Percentiles rank a stretch among this genome's conserved stretches.
Conservation (phyloP, 2,797 vertebrate species). For the Poecilia velifera region DNA sequence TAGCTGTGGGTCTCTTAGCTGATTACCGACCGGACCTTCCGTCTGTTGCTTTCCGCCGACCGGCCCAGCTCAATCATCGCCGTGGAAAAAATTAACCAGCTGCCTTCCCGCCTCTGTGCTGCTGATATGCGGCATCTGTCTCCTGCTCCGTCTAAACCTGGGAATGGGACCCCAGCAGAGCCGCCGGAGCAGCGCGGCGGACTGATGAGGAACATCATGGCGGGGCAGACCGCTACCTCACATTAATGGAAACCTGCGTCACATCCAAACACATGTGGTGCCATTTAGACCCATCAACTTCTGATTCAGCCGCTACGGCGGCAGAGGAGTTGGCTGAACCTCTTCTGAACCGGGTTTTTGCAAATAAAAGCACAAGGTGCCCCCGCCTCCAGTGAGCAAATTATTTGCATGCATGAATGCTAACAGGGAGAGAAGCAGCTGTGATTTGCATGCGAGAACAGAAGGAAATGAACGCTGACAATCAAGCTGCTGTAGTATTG, state of each 20-base stretch:
- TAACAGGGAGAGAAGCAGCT: conserved; percentile 35
- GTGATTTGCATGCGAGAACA: conserved; percentile 30
- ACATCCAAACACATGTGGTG: conserved; percentile 20
- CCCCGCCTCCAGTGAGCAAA: conserved; percentile 31
- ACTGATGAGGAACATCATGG: conserved; percentile 49
- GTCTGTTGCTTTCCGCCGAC: conserved; percentile 40
- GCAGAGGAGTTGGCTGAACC: conserved; percentile 41
- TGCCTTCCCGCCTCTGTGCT: conserved; percentile 33
- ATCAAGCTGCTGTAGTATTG: conserved; percentile 33
- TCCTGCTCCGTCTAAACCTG: conserved; percentile 31
- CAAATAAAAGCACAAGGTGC: conserved; percentile 35
- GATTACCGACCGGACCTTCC: conserved; percentile 38
- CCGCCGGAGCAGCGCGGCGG: conserved; percentile 28
- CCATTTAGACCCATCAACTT: conserved; percentile 22
- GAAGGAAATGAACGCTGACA: conserved; percentile 11
- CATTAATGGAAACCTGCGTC: conserved; percentile 5
- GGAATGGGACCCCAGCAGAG: conserved; percentile 35
- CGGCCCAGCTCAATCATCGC: conserved; percentile 38
- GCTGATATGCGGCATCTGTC: conserved; percentile 48
- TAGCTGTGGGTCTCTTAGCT: conserved; percentile 38
- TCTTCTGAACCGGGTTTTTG: conserved; percentile 39
- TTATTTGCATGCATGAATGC: conserved; percentile 42
- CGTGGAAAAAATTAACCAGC: conserved; percentile 49
- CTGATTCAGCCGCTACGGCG: not conserved
- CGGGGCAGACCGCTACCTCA: conserved; percentile 19